phyloP scores from a whole-genome alignment of 2,888 invertebrate genomes.

The Xestia sexstrigata region DNA sequence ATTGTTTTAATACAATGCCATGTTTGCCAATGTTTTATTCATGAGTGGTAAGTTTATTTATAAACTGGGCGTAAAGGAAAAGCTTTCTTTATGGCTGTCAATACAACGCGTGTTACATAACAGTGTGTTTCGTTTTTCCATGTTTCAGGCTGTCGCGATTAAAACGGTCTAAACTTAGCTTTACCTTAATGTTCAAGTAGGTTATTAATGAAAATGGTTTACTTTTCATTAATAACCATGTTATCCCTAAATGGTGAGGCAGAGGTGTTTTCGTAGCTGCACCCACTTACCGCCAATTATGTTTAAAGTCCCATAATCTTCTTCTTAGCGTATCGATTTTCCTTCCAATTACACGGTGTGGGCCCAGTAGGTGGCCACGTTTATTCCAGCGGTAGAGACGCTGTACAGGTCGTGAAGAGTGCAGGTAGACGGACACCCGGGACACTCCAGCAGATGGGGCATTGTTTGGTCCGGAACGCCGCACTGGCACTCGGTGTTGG shows the following conservation, averaged over 20 bases:
- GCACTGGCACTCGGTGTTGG: no score
- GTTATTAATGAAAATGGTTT: no score
- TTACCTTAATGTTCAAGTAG: not conserved
- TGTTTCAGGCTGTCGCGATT: not conserved
- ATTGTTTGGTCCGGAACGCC: no score
- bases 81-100: constrained; percentile 12
- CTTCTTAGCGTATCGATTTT: no score
- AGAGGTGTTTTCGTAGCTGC: not conserved
- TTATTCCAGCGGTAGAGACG: no score
- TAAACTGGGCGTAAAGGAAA: not conserved
- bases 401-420: no score
- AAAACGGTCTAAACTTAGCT: not conserved
- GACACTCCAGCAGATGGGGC: no score
- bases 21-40: constrained; percentile 13
- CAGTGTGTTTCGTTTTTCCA: constrained; percentile 5
- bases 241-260: not conserved
- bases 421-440: no score
- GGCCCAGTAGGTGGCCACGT: no score
- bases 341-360: no score
- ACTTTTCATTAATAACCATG: not conserved
- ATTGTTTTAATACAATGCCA: constrained; percentile 25
- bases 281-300: not conserved
- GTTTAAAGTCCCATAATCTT: not conserved
- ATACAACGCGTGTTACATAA: constrained; percentile 32
- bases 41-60: constrained; percentile 14